These are phyloP conservation scores for Pseudopipra pipra DNA, from an alignment of 2,113 vertebrate genomes.

Conservation along the genomic window DNA sequence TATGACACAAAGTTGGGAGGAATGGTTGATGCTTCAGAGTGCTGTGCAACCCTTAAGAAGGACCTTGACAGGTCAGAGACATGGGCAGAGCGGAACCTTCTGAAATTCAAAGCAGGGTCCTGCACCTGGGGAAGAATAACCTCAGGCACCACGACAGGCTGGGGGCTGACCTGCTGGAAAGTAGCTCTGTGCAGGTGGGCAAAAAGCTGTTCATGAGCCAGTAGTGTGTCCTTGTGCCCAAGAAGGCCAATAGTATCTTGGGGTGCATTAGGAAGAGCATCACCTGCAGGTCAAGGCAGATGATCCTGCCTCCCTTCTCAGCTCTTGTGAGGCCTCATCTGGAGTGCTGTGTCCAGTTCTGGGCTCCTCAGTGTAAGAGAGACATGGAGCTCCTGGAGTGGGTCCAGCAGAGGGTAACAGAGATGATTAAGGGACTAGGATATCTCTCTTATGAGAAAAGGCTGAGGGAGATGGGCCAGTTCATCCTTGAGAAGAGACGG, in stretches of 20 bases:
- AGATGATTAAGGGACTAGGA: fast-evolving
- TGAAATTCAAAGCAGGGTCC: not conserved
- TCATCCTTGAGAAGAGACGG: not conserved
- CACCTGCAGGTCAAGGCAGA: fast-evolving
- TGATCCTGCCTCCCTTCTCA: not conserved
- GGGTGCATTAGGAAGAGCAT: fast-evolving
- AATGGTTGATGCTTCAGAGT: not conserved
- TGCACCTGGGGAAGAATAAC: not conserved
- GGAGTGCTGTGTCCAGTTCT: not conserved
- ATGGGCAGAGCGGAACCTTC: not conserved
- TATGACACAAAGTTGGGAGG: not conserved
- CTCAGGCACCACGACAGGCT: not conserved
- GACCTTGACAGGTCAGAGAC: fast-evolving
- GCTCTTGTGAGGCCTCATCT: not conserved
- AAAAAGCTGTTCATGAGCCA: not conserved
- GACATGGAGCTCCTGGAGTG: fast-evolving
- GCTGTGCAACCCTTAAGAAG: not conserved
- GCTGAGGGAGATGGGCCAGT: not conserved
- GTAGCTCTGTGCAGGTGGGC: no score
- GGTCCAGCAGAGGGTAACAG: not conserved
- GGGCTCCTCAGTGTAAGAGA: not conserved
- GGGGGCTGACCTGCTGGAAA: not conserved
- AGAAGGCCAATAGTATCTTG: fast-evolving
- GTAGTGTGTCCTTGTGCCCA: not conserved
- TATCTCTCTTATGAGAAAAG: not conserved